Conservation (phyloP, 2,113 vertebrate species). For the Sylvia atricapilla region DNA sequence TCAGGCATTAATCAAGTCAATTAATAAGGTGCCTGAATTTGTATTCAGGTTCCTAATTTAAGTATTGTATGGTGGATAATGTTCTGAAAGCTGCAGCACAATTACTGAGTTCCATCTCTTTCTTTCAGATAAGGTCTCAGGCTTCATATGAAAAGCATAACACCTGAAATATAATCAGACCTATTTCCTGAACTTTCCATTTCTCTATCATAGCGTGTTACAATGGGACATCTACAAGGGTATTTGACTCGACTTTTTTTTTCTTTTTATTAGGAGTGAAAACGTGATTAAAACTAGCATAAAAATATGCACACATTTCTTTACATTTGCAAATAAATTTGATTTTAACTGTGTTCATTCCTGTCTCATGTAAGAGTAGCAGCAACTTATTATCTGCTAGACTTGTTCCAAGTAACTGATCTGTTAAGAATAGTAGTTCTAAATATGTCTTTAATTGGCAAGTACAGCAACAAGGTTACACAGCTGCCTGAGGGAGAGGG, state of each 20-base stretch:
- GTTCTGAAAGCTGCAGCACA: slow-evolving; percentile 3
- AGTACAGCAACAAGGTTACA: background rate
- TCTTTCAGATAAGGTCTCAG: background rate
- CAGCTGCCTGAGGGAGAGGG: background rate
- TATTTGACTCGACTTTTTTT: background rate
- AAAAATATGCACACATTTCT: background rate
- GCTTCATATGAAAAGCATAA: background rate
- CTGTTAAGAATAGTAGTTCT: slow-evolving; percentile 17
- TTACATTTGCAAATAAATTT: background rate
- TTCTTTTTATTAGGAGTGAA: background rate
- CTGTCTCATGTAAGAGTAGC: background rate
- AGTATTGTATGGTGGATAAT: background rate
- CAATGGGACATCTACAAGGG: background rate
- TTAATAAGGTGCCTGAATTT: slow-evolving; percentile 46
- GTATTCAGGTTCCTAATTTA: slow-evolving; percentile 26
- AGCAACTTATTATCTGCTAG: background rate
- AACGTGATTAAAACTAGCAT: background rate
- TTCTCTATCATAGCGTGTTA: background rate
- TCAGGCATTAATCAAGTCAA: slow-evolving; percentile 40
- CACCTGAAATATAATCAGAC: background rate
- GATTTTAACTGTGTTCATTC: background rate
- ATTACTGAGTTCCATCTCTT: background rate
- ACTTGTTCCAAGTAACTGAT: slow-evolving; percentile 14
- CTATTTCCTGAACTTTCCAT: background rate
- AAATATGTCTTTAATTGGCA: background rate